Percentiles rank a stretch among this genome's conserved stretches.
Conservation (phyloP, 2,113 vertebrate species). For the Grammomys surdaster region DNA sequence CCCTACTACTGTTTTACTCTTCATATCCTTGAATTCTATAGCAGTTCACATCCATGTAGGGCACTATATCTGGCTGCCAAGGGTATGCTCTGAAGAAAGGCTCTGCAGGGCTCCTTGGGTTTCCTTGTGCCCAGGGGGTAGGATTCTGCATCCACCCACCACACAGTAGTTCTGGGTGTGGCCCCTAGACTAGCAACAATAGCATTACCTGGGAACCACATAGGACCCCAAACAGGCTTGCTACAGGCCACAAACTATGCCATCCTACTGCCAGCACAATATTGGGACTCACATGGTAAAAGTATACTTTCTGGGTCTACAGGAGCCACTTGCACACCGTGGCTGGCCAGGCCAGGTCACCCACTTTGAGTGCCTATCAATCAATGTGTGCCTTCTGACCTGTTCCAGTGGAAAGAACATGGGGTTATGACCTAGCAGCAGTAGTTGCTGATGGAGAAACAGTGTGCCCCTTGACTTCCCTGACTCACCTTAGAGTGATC, state of each 20-base stretch:
- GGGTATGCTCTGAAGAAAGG: background rate
- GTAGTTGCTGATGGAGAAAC: background rate
- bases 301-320: background rate
- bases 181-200: background rate
- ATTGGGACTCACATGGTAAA: background rate
- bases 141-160: background rate
- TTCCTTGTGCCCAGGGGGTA: background rate
- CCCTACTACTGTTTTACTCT: background rate
- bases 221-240: background rate
- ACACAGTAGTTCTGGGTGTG: background rate
- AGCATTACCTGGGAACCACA: background rate
- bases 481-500: background rate
- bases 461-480: background rate
- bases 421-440: background rate
- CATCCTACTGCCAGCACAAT: background rate
- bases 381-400: background rate
- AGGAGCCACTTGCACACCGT: background rate
- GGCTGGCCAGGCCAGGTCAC: background rate
- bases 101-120: background rate
- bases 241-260: background rate
- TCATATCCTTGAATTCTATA: background rate
- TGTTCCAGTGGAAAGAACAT: background rate
- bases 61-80: background rate
- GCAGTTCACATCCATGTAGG: background rate
- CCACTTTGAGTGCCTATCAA: background rate